A percentile compares a stretch with the other conserved stretches of the same genome.
Conservation (phyloP, 2,888 invertebrate genomes). For the Lacanobia oleracea region DNA sequence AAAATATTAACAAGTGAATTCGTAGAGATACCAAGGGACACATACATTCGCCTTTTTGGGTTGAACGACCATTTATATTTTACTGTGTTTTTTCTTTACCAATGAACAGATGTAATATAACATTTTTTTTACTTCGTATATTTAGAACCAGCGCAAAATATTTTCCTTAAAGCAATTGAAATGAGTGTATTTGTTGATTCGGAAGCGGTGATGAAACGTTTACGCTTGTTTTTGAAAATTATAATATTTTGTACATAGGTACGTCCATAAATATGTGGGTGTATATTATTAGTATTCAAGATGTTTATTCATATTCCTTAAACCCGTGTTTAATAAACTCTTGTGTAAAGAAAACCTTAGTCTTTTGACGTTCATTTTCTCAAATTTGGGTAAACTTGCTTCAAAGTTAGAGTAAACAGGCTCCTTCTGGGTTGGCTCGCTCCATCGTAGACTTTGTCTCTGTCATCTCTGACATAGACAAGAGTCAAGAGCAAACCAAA, state of each 20-base stretch:
- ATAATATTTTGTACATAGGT: not conserved
- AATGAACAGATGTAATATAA: not conserved
- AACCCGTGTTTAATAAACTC: not conserved
- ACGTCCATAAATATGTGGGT: not conserved
- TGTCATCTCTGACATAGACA: too few species aligned
- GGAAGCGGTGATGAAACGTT: not conserved
- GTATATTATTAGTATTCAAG: constrained; percentile 32
- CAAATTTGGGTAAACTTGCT: constrained; percentile 1
- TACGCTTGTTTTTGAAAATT: not conserved
- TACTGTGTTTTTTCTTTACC: constrained; percentile 1
- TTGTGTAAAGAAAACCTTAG: constrained; percentile 16
- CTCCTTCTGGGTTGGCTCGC: too few species aligned
- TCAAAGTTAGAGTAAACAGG: too few species aligned
- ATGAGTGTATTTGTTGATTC: not conserved
- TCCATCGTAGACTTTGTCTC: too few species aligned
- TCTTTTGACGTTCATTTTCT: constrained; percentile 23
- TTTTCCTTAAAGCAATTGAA: not conserved
- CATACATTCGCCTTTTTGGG: not conserved
- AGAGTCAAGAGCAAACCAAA: too few species aligned
- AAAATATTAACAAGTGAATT: constrained; percentile 54
- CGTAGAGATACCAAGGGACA: constrained; percentile 18
- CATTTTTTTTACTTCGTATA: not conserved
- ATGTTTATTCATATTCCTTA: constrained; percentile 27
- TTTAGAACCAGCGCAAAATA: too few species aligned
- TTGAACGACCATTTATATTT: not conserved